Evolutionary conservation across 2,888 invertebrate species (phyloP).

Genomic region (Drosophila monieri): DNA sequence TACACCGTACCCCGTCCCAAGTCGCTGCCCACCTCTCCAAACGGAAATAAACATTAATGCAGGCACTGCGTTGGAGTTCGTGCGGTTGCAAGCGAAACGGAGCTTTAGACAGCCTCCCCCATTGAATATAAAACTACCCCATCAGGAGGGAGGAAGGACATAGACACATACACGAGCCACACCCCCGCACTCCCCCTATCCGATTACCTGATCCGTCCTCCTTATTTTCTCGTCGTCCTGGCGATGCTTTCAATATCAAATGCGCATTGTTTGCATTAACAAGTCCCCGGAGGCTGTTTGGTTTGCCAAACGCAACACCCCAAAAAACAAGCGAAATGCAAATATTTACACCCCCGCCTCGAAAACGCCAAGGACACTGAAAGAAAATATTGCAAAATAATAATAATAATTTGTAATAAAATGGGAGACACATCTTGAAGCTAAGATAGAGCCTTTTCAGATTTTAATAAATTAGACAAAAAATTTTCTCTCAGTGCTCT

Average conservation of each 20-base stretch:
- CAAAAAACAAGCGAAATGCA: conserved; percentile 62
- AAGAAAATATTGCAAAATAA: neutral
- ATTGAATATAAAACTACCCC: conserved; percentile 55
- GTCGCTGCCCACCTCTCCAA: neutral
- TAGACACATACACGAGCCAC: neutral
- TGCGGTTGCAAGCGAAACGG: conserved; percentile 60
- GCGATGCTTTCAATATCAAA: conserved; percentile 67
- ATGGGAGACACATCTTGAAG: neutral
- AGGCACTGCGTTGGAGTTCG: conserved; percentile 62
- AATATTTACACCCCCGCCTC: conserved; percentile 57
- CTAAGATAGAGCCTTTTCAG: neutral
- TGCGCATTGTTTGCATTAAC: conserved; percentile 80
- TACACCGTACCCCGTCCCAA: neutral
- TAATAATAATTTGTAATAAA: neutral
- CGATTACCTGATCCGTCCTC: conserved; percentile 2
- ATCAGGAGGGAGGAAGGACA: conserved; percentile 10
- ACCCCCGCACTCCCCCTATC: neutral
- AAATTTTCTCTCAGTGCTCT: conserved; percentile 8
- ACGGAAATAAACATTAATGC: conserved; percentile 78
- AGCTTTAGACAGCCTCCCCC: conserved; percentile 48
- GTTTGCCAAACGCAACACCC: conserved; percentile 51
- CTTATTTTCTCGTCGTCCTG: conserved; percentile 1
- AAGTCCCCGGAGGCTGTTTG: conserved; percentile 69
- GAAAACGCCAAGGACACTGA: neutral
- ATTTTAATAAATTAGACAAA: neutral